These are phyloP conservation scores for Metridium senile DNA, from an alignment of 92 coral and sea anemone species.

Conservation along the genomic window DNA sequence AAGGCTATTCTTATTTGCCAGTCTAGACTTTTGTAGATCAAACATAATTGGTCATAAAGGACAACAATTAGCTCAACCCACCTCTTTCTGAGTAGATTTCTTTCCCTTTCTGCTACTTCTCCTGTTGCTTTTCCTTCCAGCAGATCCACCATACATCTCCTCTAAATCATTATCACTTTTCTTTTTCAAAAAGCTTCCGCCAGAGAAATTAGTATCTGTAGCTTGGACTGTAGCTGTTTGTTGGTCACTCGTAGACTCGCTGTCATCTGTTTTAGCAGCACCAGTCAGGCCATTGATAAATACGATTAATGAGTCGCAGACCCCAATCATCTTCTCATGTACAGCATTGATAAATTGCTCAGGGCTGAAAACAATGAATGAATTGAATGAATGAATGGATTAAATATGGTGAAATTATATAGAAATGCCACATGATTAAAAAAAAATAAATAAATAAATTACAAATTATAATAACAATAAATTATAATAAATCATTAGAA, in stretches of 20 bases:
- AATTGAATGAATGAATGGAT: constrained; percentile 1
- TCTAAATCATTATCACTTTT: constrained; percentile 75
- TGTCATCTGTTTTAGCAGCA: background rate
- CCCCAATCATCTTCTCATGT: constrained; percentile 53
- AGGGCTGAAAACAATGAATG: constrained; percentile 38
- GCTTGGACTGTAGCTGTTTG: background rate
- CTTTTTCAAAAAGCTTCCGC: constrained; percentile 72
- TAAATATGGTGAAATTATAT: too few species aligned
- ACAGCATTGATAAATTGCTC: constrained; percentile 37
- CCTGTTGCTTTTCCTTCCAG: constrained; percentile 34
- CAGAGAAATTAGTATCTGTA: constrained; percentile 13
- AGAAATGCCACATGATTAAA: too few species aligned
- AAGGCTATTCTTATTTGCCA: too few species aligned
- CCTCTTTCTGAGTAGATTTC: constrained; percentile 64
- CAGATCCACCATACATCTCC: constrained; percentile 75
- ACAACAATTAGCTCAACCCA: background rate
- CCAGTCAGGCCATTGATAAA: constrained; percentile 62
- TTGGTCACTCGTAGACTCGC: background rate
- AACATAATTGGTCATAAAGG: too few species aligned
- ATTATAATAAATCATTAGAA: too few species aligned
- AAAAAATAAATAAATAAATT: too few species aligned
- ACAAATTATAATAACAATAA: too few species aligned
- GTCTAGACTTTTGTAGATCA: too few species aligned
- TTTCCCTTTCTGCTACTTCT: constrained; percentile 83
- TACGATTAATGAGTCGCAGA: constrained; percentile 61